Conservation (phyloP, 2,113 vertebrate species). For the Opisthocomus hoazin region DNA sequence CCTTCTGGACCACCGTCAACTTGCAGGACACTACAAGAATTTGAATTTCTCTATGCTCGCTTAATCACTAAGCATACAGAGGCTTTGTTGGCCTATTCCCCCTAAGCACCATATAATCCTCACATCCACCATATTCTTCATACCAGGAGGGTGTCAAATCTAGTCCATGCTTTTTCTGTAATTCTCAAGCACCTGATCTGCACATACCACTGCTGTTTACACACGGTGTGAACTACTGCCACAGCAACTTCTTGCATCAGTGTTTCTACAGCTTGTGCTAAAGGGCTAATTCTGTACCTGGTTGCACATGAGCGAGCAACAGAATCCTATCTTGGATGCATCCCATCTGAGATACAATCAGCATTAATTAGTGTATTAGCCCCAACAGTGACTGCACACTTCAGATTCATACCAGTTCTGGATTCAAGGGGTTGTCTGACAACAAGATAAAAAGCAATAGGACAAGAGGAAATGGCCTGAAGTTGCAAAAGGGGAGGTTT, state of each 20-base stretch:
- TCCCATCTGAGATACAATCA: not conserved
- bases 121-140: no score
- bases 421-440: not conserved
- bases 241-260: not conserved
- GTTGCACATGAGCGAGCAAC: not conserved
- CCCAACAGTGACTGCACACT: not conserved
- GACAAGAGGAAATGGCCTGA: no score
- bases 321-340: no score
- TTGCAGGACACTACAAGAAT: not conserved
- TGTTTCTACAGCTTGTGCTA: not conserved
- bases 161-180: not conserved
- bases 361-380: not conserved
- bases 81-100: not conserved
- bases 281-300: not conserved
- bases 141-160: not conserved
- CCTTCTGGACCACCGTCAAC: not conserved
- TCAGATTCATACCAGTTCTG: not conserved
- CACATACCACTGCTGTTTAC: not conserved
- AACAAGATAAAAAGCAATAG: no score
- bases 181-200: not conserved
- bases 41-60: not conserved
- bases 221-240: fast-evolving
- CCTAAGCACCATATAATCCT: no score
- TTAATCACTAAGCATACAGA: not conserved
- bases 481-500: no score